Conservation (phyloP, 1,140 invertebrate species). For the Heliconius eleuchia region DNA sequence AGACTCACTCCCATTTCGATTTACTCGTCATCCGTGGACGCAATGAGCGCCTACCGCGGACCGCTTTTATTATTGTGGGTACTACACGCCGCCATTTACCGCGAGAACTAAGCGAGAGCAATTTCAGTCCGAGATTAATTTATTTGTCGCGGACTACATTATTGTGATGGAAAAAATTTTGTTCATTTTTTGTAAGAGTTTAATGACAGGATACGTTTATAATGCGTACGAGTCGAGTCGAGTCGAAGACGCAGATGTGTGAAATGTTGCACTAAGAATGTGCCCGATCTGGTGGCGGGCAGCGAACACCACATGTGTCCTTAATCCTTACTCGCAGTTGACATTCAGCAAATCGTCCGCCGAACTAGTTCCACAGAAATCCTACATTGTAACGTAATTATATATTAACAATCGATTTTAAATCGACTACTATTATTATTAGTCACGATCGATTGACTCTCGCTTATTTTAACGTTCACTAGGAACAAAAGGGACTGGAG, state of each 20-base stretch:
- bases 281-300: slow-evolving; percentile 32
- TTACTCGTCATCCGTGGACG: slow-evolving; percentile 59
- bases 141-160: slow-evolving; percentile 66
- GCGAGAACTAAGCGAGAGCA: slow-evolving; percentile 61
- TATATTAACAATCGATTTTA: slow-evolving; percentile 15
- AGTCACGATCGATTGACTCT: not conserved
- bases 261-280: slow-evolving; percentile 55
- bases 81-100: slow-evolving; percentile 44
- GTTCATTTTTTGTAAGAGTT: slow-evolving; percentile 61
- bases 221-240: slow-evolving; percentile 40
- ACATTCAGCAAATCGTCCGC: slow-evolving; percentile 29
- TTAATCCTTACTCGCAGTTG: slow-evolving; percentile 24
- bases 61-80: slow-evolving; percentile 55
- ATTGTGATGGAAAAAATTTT: slow-evolving; percentile 58
- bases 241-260: slow-evolving; percentile 65
- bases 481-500: not conserved
- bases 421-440: slow-evolving; percentile 16
- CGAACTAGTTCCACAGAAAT: slow-evolving; percentile 7
- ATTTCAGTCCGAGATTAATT: slow-evolving; percentile 68
- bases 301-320: slow-evolving; percentile 27
- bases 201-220: slow-evolving; percentile 76
- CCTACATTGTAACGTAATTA: slow-evolving; percentile 10
- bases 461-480: not conserved
- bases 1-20: slow-evolving; percentile 77
- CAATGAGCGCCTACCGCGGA: slow-evolving; percentile 52